phyloP scores from a whole-genome alignment of 2,888 invertebrate species.

The Synergus japonicus region DNA sequence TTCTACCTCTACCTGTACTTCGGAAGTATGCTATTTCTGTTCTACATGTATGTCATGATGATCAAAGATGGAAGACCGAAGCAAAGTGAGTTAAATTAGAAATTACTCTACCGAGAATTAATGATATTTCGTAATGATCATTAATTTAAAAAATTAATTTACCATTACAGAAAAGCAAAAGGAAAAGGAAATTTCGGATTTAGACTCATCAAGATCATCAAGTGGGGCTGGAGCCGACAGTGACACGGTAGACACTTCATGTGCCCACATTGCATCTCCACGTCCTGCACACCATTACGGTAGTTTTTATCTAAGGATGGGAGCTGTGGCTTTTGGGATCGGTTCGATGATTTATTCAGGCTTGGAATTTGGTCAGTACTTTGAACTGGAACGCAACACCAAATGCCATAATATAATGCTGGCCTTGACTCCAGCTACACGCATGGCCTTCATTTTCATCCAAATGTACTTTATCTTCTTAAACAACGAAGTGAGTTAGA shows the following conservation, averaged over 20 bases:
- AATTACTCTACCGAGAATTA: neutral
- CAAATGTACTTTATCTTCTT: conserved; percentile 99
- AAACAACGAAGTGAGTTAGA: conserved; percentile 89
- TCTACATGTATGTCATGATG: conserved; percentile 90
- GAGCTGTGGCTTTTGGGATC: conserved; percentile 96
- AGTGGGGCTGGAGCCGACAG: conserved; percentile 74
- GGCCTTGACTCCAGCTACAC: conserved; percentile 92
- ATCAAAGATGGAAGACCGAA: conserved; percentile 82
- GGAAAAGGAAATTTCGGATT: conserved; percentile 74
- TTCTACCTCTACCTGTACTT: conserved; percentile 93
- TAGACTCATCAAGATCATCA: conserved; percentile 75
- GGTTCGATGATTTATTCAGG: conserved; percentile 98
- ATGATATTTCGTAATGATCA: neutral
- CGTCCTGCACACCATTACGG: conserved; percentile 88
- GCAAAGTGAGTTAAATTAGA: conserved; percentile 65
- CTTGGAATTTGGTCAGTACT: conserved; percentile 95
- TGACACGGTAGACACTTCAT: conserved; percentile 68
- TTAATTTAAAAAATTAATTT: neutral
- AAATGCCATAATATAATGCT: conserved; percentile 95
- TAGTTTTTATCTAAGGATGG: conserved; percentile 95
- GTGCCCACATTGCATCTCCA: conserved; percentile 75
- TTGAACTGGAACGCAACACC: conserved; percentile 93
- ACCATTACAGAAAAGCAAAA: conserved; percentile 69
- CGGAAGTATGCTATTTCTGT: conserved; percentile 90
- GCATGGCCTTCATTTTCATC: conserved; percentile 97